Evolutionary conservation across 2,797 vertebrate species (phyloP).

Genomic region (Galago senegalensis): DNA sequence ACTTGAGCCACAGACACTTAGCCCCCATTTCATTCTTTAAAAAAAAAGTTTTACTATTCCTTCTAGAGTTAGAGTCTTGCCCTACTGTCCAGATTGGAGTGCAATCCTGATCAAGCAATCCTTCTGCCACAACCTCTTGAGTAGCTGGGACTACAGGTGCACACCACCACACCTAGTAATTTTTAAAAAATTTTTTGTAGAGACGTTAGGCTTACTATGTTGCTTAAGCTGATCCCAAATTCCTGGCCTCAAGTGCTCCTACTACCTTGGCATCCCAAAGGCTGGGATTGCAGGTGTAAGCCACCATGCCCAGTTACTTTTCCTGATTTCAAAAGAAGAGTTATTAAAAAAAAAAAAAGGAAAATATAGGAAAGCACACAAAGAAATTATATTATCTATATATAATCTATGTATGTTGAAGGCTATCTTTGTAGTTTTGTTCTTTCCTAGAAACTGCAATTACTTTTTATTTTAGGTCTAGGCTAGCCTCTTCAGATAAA

Average conservation of each 20-base stretch:
- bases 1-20: too few species aligned
- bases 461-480: slow-evolving; percentile 47
- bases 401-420: slow-evolving; percentile 36
- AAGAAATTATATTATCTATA: not conserved
- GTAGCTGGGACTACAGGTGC: too few species aligned
- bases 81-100: too few species aligned
- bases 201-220: too few species aligned
- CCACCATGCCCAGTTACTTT: not conserved
- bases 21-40: not conserved
- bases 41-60: slow-evolving; percentile 16
- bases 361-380: not conserved
- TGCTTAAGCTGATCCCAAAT: too few species aligned
- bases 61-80: not conserved
- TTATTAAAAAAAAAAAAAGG: not conserved
- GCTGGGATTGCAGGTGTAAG: too few species aligned
- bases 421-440: slow-evolving; percentile 38
- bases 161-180: too few species aligned
- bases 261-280: too few species aligned
- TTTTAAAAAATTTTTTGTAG: too few species aligned
- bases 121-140: too few species aligned
- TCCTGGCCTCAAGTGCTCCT: too few species aligned
- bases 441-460: slow-evolving; percentile 28
- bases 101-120: too few species aligned
- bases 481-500: slow-evolving; percentile 17
- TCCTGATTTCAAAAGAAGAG: slow-evolving; percentile 38